These are phyloP conservation scores for Petaurus breviceps DNA, from an alignment of 2,113 vertebrate genomes.

Conservation along the genomic window DNA sequence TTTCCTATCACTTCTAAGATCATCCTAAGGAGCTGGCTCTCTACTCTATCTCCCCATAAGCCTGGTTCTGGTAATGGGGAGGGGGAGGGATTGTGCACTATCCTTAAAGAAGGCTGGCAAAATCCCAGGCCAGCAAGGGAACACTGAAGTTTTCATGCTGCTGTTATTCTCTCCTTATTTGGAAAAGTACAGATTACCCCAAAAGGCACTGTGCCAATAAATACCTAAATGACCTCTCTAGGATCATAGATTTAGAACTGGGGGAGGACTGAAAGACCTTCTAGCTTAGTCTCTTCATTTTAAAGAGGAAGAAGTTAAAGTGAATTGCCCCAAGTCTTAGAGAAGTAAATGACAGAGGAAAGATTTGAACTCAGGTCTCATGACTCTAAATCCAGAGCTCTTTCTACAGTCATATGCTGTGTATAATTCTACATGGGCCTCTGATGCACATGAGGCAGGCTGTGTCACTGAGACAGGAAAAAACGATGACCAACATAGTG, in stretches of 20 bases:
- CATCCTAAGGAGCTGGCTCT: not conserved
- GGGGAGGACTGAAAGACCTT: not conserved
- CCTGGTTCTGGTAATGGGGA: not conserved
- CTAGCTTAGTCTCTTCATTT: not conserved
- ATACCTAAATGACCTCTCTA: not conserved
- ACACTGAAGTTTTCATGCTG: not conserved
- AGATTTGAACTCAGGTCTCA: not conserved
- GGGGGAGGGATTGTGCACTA: not conserved
- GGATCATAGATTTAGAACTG: not conserved
- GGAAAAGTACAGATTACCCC: not conserved
- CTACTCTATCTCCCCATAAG: not conserved
- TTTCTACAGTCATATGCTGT: not conserved
- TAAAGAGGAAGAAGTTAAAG: not conserved
- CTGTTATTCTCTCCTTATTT: not conserved
- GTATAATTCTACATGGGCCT: not conserved
- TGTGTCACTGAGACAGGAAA: not conserved
- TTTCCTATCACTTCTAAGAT: not conserved
- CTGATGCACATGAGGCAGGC: not conserved
- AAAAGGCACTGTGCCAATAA: not conserved
- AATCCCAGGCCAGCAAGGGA: not conserved
- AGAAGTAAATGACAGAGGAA: not conserved
- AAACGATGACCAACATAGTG: not conserved
- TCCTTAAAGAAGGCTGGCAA: not conserved
- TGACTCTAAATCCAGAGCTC: not conserved
- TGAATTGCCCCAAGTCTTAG: not conserved